Evolutionary conservation across 2,113 vertebrate genomes (phyloP).

Genomic region (Redunca redunca): DNA sequence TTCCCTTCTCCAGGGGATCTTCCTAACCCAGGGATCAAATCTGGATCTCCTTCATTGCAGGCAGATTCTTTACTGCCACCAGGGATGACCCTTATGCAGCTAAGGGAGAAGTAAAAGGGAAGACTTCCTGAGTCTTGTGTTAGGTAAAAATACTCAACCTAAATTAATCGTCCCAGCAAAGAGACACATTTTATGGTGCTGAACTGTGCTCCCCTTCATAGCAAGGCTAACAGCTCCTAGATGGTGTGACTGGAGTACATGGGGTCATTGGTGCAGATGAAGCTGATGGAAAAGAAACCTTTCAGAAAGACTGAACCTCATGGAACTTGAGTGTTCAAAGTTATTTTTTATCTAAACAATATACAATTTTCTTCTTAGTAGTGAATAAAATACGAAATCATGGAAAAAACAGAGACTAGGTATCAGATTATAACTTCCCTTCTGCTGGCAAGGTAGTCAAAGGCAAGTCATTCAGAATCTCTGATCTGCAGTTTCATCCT

Average conservation of each 20-base stretch:
- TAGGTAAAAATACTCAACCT: background rate
- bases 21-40: background rate
- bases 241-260: accelerated
- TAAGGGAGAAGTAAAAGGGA: background rate
- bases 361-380: background rate
- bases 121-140: background rate
- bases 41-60: background rate
- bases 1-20: background rate
- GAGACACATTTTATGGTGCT: background rate
- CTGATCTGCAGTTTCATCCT: background rate
- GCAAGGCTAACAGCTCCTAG: background rate
- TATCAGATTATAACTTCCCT: background rate
- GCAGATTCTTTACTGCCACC: background rate
- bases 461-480: background rate
- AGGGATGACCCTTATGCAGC: background rate
- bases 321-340: background rate
- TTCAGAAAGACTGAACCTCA: background rate
- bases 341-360: background rate
- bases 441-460: background rate
- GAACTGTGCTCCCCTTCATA: background rate
- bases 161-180: background rate
- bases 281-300: background rate
- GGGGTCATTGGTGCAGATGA: background rate
- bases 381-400: background rate
- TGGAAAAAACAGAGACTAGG: background rate